A percentile compares a stretch with the other conserved stretches of the same genome.
Conservation (phyloP, 35 echinoderm and acorn worm species). For the Hemicentrotus pulcherrimus region DNA sequence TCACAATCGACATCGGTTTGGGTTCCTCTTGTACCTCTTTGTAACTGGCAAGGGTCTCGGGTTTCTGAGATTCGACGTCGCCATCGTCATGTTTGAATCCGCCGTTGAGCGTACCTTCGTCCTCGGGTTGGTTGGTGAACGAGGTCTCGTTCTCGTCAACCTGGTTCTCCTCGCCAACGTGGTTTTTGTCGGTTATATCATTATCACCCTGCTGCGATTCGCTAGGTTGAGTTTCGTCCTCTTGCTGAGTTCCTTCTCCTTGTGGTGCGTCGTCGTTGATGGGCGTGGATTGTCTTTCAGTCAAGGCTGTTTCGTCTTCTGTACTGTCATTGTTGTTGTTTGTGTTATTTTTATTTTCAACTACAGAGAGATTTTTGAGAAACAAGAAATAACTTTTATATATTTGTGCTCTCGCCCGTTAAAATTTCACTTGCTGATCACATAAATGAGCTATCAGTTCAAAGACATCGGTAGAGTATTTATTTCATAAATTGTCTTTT, state of each 20-base stretch:
- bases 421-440: no score
- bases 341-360: neutral
- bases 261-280: neutral
- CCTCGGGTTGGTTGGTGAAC: neutral
- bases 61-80: neutral
- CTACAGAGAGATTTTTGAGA: neutral
- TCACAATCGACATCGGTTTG: slow-evolving; percentile 5
- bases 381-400: neutral
- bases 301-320: neutral
- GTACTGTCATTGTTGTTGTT: neutral
- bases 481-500: no score
- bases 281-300: neutral
- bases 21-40: neutral
- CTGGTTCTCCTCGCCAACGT: neutral
- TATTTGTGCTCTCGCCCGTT: no score
- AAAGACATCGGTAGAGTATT: no score
- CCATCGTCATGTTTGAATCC: neutral
- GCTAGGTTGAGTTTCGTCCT: neutral
- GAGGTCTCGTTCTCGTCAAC: neutral
- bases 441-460: no score
- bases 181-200: neutral
- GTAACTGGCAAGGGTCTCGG: neutral
- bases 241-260: neutral
- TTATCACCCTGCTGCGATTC: neutral
- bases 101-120: neutral